These are phyloP conservation scores for Seriola dumerili DNA, from an alignment of 2,113 vertebrate genomes.

Conservation along the genomic window DNA sequence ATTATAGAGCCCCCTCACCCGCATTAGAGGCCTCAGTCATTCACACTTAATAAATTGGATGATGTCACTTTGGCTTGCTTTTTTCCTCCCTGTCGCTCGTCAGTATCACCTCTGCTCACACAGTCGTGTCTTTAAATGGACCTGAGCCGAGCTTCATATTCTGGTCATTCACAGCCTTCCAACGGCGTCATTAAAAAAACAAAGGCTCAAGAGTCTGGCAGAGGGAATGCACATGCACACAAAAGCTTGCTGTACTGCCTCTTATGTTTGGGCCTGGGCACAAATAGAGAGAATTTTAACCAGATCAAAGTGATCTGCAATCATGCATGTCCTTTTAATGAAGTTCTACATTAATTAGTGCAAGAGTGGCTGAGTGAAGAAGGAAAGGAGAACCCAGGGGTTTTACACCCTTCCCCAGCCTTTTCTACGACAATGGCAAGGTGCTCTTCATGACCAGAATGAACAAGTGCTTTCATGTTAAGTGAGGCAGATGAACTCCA, in stretches of 20 bases:
- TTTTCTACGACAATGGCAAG: constrained; percentile 12
- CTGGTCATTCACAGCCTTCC: constrained; percentile 67
- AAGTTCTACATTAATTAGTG: constrained; percentile 81
- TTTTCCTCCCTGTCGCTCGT: constrained; percentile 2
- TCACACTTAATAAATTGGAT: constrained; percentile 52
- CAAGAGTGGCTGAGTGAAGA: constrained; percentile 38
- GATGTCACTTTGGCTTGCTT: constrained; percentile 42
- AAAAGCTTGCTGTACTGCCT: constrained; percentile 62
- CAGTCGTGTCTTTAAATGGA: constrained; percentile 35
- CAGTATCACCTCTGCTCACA: constrained; percentile 52
- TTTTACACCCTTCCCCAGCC: constrained; percentile 19
- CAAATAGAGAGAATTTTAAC: constrained; percentile 64
- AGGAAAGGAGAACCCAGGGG: constrained; percentile 32
- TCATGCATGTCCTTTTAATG: constrained; percentile 86
- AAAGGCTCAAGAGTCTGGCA: constrained; percentile 60
- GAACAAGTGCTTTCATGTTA: constrained; percentile 30
- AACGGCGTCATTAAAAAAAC: constrained; percentile 72
- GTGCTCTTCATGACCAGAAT: constrained; percentile 26
- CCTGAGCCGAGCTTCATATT: constrained; percentile 55
- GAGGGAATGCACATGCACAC: constrained; percentile 53
- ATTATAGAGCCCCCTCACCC: constrained; percentile 46
- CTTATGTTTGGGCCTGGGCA: constrained; percentile 43
- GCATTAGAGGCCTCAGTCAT: constrained; percentile 53
- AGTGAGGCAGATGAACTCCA: constrained; percentile 7
- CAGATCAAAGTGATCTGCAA: constrained; percentile 81